Conservation (phyloP, 2,888 invertebrate species). For the Paralinhomoeus sp. region DNA sequence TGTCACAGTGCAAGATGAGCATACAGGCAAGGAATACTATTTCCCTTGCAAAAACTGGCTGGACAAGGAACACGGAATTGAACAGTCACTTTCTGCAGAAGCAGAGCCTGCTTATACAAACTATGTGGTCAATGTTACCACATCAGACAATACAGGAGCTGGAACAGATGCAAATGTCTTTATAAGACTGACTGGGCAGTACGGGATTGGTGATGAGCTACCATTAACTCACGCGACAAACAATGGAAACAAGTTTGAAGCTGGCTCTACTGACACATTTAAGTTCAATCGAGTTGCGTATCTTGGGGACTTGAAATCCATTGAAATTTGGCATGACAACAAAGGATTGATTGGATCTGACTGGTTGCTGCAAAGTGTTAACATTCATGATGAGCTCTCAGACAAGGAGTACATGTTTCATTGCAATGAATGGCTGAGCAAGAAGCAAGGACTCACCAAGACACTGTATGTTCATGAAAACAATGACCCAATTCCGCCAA, state of each 20-base stretch:
- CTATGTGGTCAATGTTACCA: no score
- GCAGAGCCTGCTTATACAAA: background rate
- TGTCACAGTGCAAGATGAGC: no score
- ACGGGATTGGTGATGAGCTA: background rate
- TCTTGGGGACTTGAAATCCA: constrained; percentile 23
- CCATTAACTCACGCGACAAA: constrained; percentile 13
- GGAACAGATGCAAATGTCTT: constrained; percentile 29
- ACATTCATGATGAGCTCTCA: background rate
- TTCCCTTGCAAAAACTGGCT: no score
- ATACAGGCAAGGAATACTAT: no score
- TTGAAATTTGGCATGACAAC: constrained; percentile 29
- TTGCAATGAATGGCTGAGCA: no score
- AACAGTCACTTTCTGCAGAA: background rate
- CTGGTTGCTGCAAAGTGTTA: background rate
- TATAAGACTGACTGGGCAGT: constrained; percentile 23
- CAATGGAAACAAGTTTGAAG: constrained; percentile 20
- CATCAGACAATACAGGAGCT: constrained; percentile 7
- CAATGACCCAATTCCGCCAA: no score
- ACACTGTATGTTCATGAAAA: no score
- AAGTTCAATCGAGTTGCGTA: constrained; percentile 17
- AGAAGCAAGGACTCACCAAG: no score
- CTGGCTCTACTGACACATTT: constrained; percentile 24
- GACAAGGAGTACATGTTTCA: no score
- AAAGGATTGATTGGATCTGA: constrained; percentile 11
- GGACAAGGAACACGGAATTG: no score